Conservation (phyloP, 2,888 invertebrate genomes). For the Drosophila macrospina region DNA sequence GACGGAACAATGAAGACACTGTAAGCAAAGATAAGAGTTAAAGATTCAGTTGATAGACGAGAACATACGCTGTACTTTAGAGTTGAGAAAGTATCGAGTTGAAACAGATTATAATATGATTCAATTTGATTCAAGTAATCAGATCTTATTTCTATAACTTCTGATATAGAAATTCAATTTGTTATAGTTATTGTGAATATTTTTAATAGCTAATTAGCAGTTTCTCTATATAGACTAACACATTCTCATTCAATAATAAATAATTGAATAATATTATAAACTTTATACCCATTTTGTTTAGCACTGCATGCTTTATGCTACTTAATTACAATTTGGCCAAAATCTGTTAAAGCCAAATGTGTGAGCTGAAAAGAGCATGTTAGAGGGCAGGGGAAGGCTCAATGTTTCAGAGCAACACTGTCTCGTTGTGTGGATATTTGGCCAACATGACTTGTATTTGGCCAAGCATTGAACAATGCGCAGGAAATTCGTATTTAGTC, state of each 20-base stretch:
- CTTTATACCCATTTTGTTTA: background rate
- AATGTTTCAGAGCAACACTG: slow-evolving; percentile 1
- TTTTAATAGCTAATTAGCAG: no score
- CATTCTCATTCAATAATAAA: no score
- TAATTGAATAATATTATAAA: no score
- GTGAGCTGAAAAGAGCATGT: slow-evolving; percentile 1
- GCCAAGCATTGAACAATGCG: slow-evolving; percentile 44
- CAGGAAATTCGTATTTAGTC: slow-evolving; percentile 65
- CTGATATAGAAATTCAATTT: no score
- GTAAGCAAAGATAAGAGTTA: slow-evolving; percentile 29
- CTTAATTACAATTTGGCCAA: slow-evolving; percentile 49
- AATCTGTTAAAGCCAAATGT: slow-evolving; percentile 7
- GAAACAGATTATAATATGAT: no score
- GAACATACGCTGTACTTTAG: background rate
- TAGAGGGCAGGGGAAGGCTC: slow-evolving; percentile 2
- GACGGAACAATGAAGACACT: slow-evolving; percentile 19
- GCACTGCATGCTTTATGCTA: slow-evolving; percentile 3
- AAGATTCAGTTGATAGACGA: slow-evolving; percentile 9
- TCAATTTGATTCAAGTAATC: no score
- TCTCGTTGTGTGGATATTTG: background rate
- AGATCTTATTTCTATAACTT: no score
- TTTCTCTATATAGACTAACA: no score
- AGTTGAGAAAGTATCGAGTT: no score
- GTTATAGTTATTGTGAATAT: no score
- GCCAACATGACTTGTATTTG: slow-evolving; percentile 16